Evolutionary conservation across 2,797 vertebrate species (phyloP).

Genomic region (Crax fasciolata): DNA sequence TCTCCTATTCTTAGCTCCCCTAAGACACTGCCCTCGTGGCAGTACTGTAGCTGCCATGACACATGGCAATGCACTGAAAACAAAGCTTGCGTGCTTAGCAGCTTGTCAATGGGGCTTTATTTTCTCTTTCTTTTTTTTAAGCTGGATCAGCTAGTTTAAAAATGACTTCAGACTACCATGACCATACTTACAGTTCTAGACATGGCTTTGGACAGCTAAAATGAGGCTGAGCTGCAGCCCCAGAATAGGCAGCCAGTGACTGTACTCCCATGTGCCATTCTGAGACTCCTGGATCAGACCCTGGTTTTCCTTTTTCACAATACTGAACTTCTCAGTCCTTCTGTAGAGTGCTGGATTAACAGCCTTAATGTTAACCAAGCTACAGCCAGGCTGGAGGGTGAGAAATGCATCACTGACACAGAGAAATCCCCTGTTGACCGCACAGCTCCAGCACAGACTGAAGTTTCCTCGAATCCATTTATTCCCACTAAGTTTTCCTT

Average conservation of each 20-base stretch:
- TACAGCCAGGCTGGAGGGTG: not conserved
- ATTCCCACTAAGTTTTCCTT: not conserved
- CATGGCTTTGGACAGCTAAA: not conserved
- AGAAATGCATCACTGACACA: constrained; percentile 7
- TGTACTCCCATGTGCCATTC: not conserved
- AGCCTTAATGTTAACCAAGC: not conserved
- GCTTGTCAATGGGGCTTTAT: not conserved
- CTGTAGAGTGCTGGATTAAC: not conserved
- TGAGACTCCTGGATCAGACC: not conserved
- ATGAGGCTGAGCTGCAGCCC: not conserved
- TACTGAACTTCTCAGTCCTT: not conserved
- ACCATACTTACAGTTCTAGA: not conserved
- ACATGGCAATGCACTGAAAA: not conserved
- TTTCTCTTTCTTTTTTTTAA: not conserved
- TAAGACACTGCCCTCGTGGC: not conserved
- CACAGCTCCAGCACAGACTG: not conserved
- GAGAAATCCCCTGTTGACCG: not conserved
- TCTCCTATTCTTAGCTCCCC: constrained; percentile 56
- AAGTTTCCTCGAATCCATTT: not conserved
- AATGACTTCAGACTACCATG: not conserved
- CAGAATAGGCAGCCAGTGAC: not conserved
- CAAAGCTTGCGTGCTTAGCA: not conserved
- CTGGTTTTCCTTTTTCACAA: not conserved
- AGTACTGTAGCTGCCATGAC: not conserved
- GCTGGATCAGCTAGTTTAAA: not conserved